Evolutionary conservation across 2,888 invertebrate species (phyloP).

Genomic region (Agrochola litura): DNA sequence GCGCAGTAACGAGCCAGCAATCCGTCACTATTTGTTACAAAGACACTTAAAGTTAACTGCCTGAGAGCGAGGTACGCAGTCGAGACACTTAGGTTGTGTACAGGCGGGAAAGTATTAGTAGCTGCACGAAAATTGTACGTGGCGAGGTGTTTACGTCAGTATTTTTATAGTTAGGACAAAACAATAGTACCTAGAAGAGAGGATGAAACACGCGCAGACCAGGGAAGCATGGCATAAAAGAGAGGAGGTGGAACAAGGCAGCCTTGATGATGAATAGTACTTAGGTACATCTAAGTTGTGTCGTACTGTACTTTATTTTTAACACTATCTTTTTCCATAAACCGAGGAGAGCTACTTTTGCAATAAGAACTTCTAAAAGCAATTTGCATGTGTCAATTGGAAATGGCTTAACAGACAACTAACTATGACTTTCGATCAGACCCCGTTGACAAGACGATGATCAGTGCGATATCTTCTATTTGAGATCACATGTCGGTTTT

Average conservation of each 20-base stretch:
- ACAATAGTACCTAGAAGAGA: background rate
- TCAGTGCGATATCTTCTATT: background rate
- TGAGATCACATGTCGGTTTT: background rate
- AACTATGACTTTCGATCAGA: background rate
- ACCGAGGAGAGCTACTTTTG: background rate
- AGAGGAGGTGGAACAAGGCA: background rate
- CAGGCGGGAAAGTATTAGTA: conserved; percentile 14
- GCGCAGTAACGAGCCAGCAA: conserved; percentile 46
- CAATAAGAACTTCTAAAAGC: background rate
- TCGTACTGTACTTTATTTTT: background rate
- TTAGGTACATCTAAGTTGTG: background rate
- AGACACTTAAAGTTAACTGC: conserved; percentile 58
- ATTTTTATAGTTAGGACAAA: conserved; percentile 1
- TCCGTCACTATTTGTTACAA: conserved; percentile 55
- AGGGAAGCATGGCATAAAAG: background rate
- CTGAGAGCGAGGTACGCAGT: conserved; percentile 28
- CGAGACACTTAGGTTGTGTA: conserved; percentile 22
- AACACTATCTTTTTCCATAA: background rate
- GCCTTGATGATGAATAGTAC: too few species aligned
- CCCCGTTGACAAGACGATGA: background rate
- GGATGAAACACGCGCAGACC: background rate
- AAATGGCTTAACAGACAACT: background rate
- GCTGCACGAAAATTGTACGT: conserved; percentile 4
- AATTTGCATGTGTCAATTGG: background rate
- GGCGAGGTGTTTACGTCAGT: background rate